phyloP scores from a whole-genome alignment of 2,888 invertebrate genomes.

The Heteromyza rotundicornis region DNA sequence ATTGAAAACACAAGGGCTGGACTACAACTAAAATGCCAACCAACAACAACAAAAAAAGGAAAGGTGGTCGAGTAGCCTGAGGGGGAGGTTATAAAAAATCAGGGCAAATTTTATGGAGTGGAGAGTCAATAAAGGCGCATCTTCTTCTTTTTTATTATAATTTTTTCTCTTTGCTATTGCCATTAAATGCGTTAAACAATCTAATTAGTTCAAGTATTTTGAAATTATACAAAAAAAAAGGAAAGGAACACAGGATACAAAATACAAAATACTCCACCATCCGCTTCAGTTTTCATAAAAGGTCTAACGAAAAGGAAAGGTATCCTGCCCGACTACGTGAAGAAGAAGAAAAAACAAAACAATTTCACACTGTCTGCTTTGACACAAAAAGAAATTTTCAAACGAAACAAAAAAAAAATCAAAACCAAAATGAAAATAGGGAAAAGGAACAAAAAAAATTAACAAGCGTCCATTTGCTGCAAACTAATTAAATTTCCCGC shows the following conservation, averaged over 20 bases:
- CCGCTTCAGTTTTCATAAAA: no score
- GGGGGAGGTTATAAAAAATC: neutral
- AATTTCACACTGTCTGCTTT: conserved; percentile 19
- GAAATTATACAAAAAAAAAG: no score
- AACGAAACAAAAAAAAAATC: neutral
- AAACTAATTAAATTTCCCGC: conserved; percentile 29
- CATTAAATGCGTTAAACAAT: neutral
- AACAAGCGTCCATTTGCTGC: conserved; percentile 5
- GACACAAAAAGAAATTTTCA: neutral
- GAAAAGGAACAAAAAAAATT: neutral
- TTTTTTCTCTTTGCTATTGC: neutral
- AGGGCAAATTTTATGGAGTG: neutral
- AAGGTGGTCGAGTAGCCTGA: neutral
- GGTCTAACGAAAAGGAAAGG: no score
- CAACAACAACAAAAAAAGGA: neutral
- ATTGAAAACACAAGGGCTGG: neutral
- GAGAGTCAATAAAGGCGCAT: neutral
- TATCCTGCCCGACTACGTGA: no score
- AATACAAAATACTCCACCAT: no score
- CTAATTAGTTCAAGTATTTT: conserved; percentile 4
- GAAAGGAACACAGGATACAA: no score
- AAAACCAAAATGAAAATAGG: neutral
- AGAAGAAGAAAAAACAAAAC: neutral
- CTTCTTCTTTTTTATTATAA: no score
- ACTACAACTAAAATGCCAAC: neutral